Percentiles rank a stretch among this genome's conserved stretches.
phyloP scores from a whole-genome alignment of 2,888 invertebrate species.

The Andrena praecox region DNA sequence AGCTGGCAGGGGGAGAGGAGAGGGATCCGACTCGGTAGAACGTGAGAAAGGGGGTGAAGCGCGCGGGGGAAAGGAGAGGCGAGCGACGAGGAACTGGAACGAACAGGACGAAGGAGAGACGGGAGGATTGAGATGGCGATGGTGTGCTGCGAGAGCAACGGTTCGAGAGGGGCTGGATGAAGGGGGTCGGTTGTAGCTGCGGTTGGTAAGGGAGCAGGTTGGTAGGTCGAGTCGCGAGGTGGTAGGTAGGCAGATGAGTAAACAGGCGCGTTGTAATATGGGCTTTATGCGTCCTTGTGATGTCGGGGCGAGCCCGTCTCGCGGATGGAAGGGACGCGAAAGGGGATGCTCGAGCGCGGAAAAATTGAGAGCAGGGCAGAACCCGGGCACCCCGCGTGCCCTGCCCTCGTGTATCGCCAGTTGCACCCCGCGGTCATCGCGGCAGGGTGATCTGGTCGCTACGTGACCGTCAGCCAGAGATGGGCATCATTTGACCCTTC shows the following conservation, averaged over 20 bases:
- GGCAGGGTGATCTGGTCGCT: background rate
- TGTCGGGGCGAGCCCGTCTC: constrained; percentile 18
- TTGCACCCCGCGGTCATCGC: background rate
- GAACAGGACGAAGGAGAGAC: constrained; percentile 17
- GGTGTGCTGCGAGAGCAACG: constrained; percentile 59
- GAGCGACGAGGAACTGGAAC: constrained; percentile 26
- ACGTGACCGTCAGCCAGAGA: background rate
- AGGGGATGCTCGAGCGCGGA: constrained; percentile 9
- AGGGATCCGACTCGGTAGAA: background rate
- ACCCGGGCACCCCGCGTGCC: background rate
- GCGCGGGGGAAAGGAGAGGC: background rate
- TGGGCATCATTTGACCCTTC: too few species aligned
- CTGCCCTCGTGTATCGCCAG: background rate
- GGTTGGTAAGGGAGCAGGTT: constrained; percentile 42
- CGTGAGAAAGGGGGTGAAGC: background rate
- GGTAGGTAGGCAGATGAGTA: constrained; percentile 46
- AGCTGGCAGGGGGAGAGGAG: background rate
- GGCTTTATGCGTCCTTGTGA: constrained; percentile 54
- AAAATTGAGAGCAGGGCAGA: background rate
- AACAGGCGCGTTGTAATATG: constrained; percentile 43
- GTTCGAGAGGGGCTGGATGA: constrained; percentile 57
- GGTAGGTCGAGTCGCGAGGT: constrained; percentile 29
- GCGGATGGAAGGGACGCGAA: constrained; percentile 2
- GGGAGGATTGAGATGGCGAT: constrained; percentile 53
- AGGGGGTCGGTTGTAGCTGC: constrained; percentile 32